Evolutionary conservation across 2,797 vertebrate species (phyloP).

Genomic region (Luscinia megarhynchos): DNA sequence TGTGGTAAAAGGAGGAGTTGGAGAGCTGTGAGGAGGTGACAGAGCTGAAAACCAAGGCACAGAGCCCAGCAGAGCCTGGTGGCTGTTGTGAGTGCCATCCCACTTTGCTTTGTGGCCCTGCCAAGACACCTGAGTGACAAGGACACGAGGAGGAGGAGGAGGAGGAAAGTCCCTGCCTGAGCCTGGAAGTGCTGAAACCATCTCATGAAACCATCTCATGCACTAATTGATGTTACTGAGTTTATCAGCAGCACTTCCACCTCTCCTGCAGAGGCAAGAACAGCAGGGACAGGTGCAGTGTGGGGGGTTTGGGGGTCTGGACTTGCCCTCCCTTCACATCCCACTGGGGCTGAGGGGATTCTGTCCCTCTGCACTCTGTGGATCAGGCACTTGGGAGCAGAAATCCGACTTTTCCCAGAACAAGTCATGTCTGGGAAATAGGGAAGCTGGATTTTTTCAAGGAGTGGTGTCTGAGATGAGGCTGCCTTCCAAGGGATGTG

Average conservation of each 20-base stretch:
- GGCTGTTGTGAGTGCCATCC: background rate
- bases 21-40: background rate
- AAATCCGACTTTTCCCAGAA: background rate
- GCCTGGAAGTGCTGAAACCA: rapidly evolving
- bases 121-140: background rate
- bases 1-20: background rate
- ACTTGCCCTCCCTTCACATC: rapidly evolving
- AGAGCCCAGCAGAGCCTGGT: background rate
- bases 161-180: background rate
- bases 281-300: background rate
- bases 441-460: background rate
- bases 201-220: background rate
- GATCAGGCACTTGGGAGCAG: background rate
- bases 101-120: background rate
- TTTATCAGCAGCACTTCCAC: background rate
- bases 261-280: background rate
- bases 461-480: background rate
- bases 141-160: background rate
- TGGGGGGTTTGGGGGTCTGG: background rate
- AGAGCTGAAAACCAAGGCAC: background rate
- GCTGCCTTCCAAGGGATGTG: background rate
- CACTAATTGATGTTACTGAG: background rate
- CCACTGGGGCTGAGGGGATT: rapidly evolving
- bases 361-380: rapidly evolving
- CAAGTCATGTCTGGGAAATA: background rate